These are phyloP conservation scores for Pygocentrus nattereri DNA, from an alignment of 2,797 vertebrate genomes.

Conservation along the genomic window DNA sequence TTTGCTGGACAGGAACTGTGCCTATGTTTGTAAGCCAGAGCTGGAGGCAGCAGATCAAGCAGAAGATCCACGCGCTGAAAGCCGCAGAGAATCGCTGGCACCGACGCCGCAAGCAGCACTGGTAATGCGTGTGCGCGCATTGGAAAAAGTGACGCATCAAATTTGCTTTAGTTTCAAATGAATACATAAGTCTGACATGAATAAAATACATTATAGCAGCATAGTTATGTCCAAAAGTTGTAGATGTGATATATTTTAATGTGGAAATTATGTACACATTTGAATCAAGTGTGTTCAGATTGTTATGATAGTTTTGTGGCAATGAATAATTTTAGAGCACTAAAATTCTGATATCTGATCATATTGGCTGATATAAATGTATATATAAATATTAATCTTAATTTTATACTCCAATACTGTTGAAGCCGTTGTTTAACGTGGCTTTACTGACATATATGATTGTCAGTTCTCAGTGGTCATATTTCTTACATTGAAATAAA, in stretches of 20 bases:
- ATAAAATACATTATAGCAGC: not conserved
- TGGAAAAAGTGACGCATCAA: not conserved
- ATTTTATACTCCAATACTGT: too few species aligned
- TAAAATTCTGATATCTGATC: too few species aligned
- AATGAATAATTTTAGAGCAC: too few species aligned
- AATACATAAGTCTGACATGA: not conserved
- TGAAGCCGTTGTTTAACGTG: too few species aligned
- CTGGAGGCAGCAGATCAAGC: slow-evolving; percentile 82
- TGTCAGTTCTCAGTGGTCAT: too few species aligned
- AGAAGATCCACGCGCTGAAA: slow-evolving; percentile 82
- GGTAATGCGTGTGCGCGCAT: slow-evolving; percentile 79
- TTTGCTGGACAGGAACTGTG: slow-evolving; percentile 91
- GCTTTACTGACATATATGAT: too few species aligned
- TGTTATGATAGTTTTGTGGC: too few species aligned
- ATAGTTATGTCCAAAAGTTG: not conserved
- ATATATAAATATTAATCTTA: too few species aligned
- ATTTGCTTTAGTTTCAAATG: not conserved
- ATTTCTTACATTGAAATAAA: too few species aligned
- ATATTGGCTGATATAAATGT: too few species aligned
- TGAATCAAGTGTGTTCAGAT: too few species aligned
- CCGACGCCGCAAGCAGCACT: slow-evolving; percentile 72
- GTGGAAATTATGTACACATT: not conserved
- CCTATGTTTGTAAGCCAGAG: slow-evolving; percentile 88
- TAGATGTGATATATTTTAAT: not conserved
- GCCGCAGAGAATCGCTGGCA: slow-evolving; percentile 85